Evolutionary conservation across 2,113 vertebrate species (phyloP).

Genomic region (Ifrita kowaldi): DNA sequence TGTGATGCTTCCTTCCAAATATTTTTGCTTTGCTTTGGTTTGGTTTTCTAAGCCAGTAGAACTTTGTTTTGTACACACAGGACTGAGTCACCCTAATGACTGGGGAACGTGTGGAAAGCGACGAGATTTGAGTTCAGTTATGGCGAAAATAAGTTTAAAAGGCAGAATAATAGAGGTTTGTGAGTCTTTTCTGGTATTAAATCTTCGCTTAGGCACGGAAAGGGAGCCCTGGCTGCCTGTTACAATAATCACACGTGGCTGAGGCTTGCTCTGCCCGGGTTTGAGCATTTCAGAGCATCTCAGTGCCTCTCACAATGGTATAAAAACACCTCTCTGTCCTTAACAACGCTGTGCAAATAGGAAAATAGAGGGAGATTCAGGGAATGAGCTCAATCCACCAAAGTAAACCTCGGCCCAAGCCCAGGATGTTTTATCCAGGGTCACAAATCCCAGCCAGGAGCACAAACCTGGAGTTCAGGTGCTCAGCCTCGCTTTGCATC

Average conservation of each 20-base stretch:
- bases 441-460: background rate
- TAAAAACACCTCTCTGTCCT: background rate
- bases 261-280: background rate
- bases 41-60: background rate
- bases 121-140: background rate
- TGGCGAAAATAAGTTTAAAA: background rate
- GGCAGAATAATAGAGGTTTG: background rate
- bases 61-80: background rate
- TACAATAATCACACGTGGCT: rapidly evolving
- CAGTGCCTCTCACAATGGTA: background rate
- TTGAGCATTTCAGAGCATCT: background rate
- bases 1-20: background rate
- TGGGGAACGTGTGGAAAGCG: background rate
- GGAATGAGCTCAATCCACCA: background rate
- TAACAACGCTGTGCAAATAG: background rate
- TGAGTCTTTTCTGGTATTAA: background rate
- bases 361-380: background rate
- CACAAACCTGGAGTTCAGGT: background rate
- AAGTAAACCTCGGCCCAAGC: background rate
- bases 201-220: background rate
- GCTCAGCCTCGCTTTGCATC: background rate
- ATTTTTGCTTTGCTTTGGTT: background rate
- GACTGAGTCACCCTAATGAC: background rate
- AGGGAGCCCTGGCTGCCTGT: background rate
- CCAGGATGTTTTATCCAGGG: background rate